These are phyloP conservation scores for Oncopeltus fasciatus DNA, from an alignment of 1,140 invertebrate genomes.

Conservation along the genomic window DNA sequence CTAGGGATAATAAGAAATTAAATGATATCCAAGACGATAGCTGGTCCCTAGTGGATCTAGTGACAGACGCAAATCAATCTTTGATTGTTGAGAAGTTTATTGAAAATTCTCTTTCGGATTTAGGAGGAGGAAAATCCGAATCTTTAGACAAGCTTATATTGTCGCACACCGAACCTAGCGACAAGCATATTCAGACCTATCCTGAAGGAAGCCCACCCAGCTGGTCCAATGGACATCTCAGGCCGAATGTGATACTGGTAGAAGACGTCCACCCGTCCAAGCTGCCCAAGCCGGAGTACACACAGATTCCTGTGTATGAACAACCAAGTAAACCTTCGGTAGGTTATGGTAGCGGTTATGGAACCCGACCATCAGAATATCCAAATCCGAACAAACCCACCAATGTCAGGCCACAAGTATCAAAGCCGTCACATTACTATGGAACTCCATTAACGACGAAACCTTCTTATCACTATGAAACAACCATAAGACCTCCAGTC, in stretches of 20 bases:
- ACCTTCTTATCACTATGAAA: too few relatives aligned
- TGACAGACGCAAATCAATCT: not conserved
- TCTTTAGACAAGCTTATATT: slow-evolving; percentile 20
- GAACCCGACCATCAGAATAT: not conserved
- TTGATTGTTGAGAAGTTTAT: slow-evolving; percentile 21
- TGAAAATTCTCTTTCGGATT: slow-evolving; percentile 17
- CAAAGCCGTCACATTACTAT: not conserved
- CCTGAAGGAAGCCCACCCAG: slow-evolving; percentile 6
- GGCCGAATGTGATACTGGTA: slow-evolving; percentile 20
- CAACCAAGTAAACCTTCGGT: not conserved
- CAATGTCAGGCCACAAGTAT: not conserved
- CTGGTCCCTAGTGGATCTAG: slow-evolving; percentile 14
- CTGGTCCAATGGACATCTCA: not conserved
- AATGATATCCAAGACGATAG: not conserved
- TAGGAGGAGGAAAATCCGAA: slow-evolving; percentile 12
- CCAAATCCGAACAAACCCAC: not conserved
- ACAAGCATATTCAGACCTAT: slow-evolving; percentile 10
- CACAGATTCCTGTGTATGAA: not conserved
- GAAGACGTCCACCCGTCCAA: slow-evolving; percentile 20
- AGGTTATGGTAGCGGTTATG: slow-evolving; percentile 1
- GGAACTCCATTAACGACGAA: too few relatives aligned
- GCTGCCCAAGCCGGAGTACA: slow-evolving; percentile 16
- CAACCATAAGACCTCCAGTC: not conserved
- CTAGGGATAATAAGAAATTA: not conserved
- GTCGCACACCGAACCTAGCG: slow-evolving; percentile 9